Base-by-base conservation (phyloP, 2,113 vertebrate genomes). In the Semnopithecus entellus region DNA sequence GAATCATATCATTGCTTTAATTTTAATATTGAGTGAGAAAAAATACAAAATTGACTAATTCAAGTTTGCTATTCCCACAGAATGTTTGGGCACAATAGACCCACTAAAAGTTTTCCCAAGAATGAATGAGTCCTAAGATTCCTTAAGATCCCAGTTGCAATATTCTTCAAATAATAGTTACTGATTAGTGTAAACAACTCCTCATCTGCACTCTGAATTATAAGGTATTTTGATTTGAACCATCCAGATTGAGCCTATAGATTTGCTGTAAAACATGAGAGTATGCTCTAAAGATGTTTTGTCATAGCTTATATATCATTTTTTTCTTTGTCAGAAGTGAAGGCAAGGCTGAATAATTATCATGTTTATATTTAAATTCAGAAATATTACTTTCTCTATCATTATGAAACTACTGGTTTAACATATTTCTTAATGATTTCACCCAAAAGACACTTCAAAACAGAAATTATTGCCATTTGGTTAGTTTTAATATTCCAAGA, bases 391-490 rank as follows among this genome's bases (percentile, higher is more conserved):
- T 57, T 92, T 88, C 25, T 73, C 2, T 0, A 1, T 76, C 13
- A 48, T 83, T 72, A 66, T 40, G 17, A 7, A 85, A 95, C 57
- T 84, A 43, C 7, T 64, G 50, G 12, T 57, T 95, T 88, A 43
- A 16, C 38, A 43, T 88, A 79, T 82, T 81, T 91, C 32, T 73
- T 94, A 48, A 57, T 88, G 48, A 57, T 85, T 92, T 94, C 16
- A 94, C 25, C 6, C 22, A 68, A 90, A 72, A 75, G 17, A 23
- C 17, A 45, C 27, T 45, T 40, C 17, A 83, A 55, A 70, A 20
- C 7, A 66, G 59, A 76, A 66, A 68, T 57, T 32, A 50, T 35
- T 52, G 6, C 30, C 23, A 1, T 55, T 80, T 87, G 18, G 1
- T 93, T 76, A 82, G 17, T 81, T 22, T 95, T 64, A 89, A 8